These are phyloP conservation scores for Archaeoteleia sp. DNA, from an alignment of 2,888 invertebrate genomes.

Conservation along the genomic window DNA sequence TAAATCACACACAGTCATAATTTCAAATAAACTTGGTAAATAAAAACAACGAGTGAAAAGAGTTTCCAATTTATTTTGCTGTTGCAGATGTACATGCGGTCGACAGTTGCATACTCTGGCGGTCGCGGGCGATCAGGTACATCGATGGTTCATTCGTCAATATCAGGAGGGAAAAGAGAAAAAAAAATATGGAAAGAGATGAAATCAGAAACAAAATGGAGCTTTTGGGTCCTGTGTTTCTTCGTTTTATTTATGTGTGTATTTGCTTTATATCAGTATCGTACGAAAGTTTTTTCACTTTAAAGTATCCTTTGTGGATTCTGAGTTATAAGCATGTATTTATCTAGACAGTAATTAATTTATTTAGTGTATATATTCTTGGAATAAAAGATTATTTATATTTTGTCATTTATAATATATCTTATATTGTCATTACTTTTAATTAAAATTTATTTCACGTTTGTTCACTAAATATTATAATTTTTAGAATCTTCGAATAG, in stretches of 20 bases:
- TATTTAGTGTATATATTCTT: too few species aligned
- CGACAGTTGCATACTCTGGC: conserved; percentile 45
- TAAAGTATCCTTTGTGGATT: too few species aligned
- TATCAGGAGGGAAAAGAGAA: conserved; percentile 3
- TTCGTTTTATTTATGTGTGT: conserved; percentile 20
- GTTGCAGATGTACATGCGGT: conserved; percentile 44
- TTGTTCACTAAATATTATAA: too few species aligned
- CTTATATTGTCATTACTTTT: too few species aligned
- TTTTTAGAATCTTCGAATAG: too few species aligned
- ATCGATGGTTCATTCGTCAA: conserved; percentile 43
- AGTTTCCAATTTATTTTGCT: conserved; percentile 42
- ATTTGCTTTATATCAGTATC: too few species aligned
- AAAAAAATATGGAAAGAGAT: conserved; percentile 30
- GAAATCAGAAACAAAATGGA: conserved; percentile 29
- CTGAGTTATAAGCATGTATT: too few species aligned
- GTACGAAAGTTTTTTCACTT: too few species aligned
- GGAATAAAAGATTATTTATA: too few species aligned
- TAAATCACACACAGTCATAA: conserved; percentile 18
- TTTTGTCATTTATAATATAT: too few species aligned
- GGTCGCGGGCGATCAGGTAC: conserved; percentile 42
- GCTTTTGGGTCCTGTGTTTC: conserved; percentile 28
- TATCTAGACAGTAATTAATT: too few species aligned
- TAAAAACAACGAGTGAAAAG: conserved; percentile 25
- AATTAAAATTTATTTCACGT: too few species aligned
- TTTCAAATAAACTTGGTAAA: conserved; percentile 37